Evolutionary conservation across 1,140 invertebrate genomes (phyloP), one percentile per base, ranked within the genome.

Genomic region (Globodera rostochiensis): DNA sequence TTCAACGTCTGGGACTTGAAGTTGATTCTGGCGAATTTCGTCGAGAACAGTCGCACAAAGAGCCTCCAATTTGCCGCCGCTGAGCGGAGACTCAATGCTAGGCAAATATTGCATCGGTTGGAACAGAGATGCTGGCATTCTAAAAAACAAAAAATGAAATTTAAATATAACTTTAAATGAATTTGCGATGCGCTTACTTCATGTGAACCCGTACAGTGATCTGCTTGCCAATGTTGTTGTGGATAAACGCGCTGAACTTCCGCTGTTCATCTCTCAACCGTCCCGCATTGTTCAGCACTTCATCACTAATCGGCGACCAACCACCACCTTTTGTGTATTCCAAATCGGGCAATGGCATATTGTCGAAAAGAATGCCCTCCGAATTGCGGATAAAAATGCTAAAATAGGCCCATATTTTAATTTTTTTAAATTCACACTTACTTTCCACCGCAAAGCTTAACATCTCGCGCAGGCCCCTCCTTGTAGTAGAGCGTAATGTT

Each of bases 401-500:
- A n/a, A 60, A 85, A 36, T 36, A 50, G 8, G 47, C 74, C 13
- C 19, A 74, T 36, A 36, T 67, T n/a, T 49, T 83, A 11, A 5
- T 82, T 46, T 66, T 25, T 11, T 25, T 69, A 19, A 67, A 25
- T 45, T 21, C 15, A 6, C 15, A 82, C 83, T 15, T 53, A 84
- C 83, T 74, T 85, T 50, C 76, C 83, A 13, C 57, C 71, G 21
- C 77, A 21, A 13, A 85, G 45, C 3, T 36, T 74, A 25, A 85
- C 77, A 77, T 85, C 84, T 9, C 70, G 36, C 9, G 84, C 64
- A 3, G 84, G 84, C 25, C 84, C 84, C 60, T 85, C 84, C 77
- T 85, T 85, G 75, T 85, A 85, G 71, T 85, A 85, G 13, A 85
- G 67, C 4, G 76, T 77, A 13, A 84, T 69, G 74, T 84, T 84